These are phyloP conservation scores for Buphagus erythrorhynchus DNA, from an alignment of 2,797 vertebrate genomes.

Conservation along the genomic window DNA sequence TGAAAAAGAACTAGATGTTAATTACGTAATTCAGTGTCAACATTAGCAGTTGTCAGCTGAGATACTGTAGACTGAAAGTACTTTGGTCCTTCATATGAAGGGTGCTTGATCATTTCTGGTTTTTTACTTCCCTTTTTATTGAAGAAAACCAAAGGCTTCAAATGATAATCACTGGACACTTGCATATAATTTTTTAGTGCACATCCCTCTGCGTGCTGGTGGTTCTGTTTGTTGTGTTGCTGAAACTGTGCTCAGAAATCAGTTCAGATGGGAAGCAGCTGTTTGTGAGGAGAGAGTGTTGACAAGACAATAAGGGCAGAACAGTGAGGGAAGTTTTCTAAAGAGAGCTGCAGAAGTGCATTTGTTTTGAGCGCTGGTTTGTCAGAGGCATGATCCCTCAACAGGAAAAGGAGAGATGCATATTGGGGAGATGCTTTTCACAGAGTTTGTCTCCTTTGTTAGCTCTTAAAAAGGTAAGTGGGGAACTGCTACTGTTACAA, in stretches of 20 bases:
- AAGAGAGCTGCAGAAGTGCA: neutral
- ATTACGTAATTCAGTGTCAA: neutral
- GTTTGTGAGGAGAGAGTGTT: neutral
- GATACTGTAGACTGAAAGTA: neutral
- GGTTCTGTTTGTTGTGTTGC: neutral
- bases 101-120: neutral
- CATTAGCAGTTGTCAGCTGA: neutral
- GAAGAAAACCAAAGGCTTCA: neutral
- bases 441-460: neutral
- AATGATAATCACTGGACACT: neutral
- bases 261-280: conserved; percentile 9
- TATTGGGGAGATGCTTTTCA: neutral
- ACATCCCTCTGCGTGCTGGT: neutral
- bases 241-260: neutral
- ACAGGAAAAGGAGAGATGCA: neutral
- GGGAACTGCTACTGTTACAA: neutral
- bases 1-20: neutral
- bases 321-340: neutral
- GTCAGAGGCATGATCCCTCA: neutral
- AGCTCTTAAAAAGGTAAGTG: neutral
- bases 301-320: conserved; percentile 2
- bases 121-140: neutral
- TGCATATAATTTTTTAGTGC: neutral
- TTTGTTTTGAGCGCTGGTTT: neutral
- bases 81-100: neutral